Percentiles rank a stretch among this genome's conserved stretches.
These are phyloP conservation scores for Gymnocephalus cernua DNA, from an alignment of 2,113 vertebrate genomes.

Conservation along the genomic window DNA sequence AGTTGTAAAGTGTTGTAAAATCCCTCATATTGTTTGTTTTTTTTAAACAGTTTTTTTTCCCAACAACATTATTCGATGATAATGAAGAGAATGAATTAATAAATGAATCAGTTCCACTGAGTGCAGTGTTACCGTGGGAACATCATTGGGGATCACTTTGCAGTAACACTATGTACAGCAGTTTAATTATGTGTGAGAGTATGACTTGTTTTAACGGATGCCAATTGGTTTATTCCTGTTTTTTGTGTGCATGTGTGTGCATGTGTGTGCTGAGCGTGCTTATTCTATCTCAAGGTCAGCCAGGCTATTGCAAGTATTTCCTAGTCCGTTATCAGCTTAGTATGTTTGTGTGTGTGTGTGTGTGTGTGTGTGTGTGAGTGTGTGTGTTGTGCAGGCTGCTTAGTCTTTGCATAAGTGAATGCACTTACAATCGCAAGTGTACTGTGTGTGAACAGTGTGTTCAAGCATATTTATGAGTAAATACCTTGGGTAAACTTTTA, in stretches of 20 bases:
- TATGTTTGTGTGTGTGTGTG: constrained; percentile 16
- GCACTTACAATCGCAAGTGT: neutral
- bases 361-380: neutral
- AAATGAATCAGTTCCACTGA: neutral
- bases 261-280: constrained; percentile 9
- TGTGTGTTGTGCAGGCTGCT: no score
- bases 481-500: neutral
- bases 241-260: no score
- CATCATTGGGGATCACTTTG: neutral
- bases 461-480: neutral
- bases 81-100: neutral
- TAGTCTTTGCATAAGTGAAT: neutral
- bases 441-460: neutral
- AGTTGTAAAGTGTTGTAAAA: neutral
- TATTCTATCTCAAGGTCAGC: constrained; percentile 46
- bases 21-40: neutral
- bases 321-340: constrained; percentile 39
- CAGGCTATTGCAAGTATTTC: constrained; percentile 28
- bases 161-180: neutral
- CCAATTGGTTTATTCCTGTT: neutral
- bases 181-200: neutral
- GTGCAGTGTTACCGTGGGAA: neutral
- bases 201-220: neutral
- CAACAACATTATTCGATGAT: no score
- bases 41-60: neutral